phyloP scores from a whole-genome alignment of 1,140 invertebrate genomes.

The Brachionus rotundiformis region DNA sequence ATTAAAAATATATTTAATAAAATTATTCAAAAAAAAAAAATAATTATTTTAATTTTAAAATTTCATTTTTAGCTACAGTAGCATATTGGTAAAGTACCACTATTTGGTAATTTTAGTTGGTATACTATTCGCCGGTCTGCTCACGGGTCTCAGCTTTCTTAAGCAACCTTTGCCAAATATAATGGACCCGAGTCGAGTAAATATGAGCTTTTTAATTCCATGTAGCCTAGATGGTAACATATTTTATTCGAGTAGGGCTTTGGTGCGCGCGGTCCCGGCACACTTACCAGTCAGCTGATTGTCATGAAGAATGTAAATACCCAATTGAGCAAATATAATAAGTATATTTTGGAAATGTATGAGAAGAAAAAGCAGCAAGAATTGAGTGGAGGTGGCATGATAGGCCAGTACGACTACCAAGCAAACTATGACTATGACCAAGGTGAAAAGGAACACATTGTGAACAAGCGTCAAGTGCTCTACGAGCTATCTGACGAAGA shows the following conservation, averaged over 20 bases:
- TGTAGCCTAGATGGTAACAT: too few relatives aligned
- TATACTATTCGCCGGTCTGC: background rate
- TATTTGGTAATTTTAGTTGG: conserved; percentile 22
- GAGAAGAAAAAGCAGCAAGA: conserved; percentile 1
- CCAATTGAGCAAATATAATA: conserved; percentile 32
- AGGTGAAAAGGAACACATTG: background rate
- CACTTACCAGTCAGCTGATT: conserved; percentile 34
- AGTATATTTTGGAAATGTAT: conserved; percentile 6
- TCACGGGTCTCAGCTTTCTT: conserved; percentile 17
- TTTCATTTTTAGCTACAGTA: conserved; percentile 36
- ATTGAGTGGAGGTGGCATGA: too few relatives aligned
- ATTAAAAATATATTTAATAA: too few relatives aligned
- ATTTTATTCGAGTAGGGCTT: background rate
- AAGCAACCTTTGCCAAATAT: conserved; percentile 31
- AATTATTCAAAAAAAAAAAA: conserved; percentile 7
- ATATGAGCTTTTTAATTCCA: background rate
- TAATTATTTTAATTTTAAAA: background rate
- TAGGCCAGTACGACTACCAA: background rate
- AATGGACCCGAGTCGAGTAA: conserved; percentile 27
- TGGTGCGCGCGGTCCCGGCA: conserved; percentile 29
- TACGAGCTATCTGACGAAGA: background rate
- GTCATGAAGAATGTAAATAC: conserved; percentile 46
- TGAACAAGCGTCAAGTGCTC: background rate
- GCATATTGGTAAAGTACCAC: conserved; percentile 38
- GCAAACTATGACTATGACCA: background rate